Conservation (phyloP, 2,113 vertebrate species). For the Urocynchramus pylzowi region DNA sequence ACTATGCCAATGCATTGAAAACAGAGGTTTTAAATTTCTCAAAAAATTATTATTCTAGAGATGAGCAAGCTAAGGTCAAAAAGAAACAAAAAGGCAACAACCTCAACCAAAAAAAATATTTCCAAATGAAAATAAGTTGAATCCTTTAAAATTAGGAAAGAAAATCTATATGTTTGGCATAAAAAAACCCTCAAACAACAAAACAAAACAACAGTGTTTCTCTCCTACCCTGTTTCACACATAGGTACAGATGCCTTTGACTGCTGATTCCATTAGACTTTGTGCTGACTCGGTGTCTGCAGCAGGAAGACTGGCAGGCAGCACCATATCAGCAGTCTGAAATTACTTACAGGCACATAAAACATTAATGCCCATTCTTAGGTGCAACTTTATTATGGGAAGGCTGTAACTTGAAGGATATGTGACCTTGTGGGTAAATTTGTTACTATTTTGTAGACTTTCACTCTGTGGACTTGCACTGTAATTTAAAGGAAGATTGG, state of each 20-base stretch:
- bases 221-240: not conserved
- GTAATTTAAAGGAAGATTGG: not conserved
- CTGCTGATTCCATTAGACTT: constrained; percentile 48
- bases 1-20: not conserved
- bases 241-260: not conserved
- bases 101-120: not conserved
- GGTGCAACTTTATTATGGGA: not conserved
- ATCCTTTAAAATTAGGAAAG: not conserved
- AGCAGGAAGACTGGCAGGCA: constrained; percentile 49
- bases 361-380: constrained; percentile 11
- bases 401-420: not conserved
- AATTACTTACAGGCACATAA: not conserved
- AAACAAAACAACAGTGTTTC: not conserved
- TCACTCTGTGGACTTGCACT: not conserved
- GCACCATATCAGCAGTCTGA: constrained; percentile 71
- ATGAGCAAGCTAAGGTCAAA: not conserved
- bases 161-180: not conserved
- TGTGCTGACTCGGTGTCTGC: constrained; percentile 78
- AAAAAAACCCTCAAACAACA: not conserved
- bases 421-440: not conserved
- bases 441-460: not conserved
- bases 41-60: not conserved
- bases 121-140: not conserved
- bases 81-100: not conserved
- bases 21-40: not conserved